A percentile compares a stretch with the other conserved stretches of the same genome.
phyloP scores from a whole-genome alignment of 2,797 vertebrate genomes.

The Oophaga sylvatica region DNA sequence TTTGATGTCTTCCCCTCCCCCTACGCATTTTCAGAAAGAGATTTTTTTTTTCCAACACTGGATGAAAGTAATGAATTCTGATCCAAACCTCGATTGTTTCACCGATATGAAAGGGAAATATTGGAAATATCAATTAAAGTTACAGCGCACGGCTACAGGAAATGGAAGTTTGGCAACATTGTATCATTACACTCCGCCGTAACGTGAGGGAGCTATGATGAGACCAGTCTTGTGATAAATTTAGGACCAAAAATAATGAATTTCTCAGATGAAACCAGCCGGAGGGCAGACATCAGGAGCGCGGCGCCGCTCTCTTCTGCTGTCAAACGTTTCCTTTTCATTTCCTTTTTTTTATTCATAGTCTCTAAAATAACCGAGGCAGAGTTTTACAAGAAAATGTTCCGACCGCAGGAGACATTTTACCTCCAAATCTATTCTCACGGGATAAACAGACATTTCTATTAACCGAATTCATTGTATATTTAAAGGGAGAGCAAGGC shows the following conservation, averaged over 20 bases:
- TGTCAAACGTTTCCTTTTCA: constrained; percentile 32
- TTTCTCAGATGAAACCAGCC: constrained; percentile 36
- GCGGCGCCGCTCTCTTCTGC: neutral
- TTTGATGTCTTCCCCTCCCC: neutral
- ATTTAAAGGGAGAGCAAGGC: neutral
- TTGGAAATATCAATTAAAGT: neutral
- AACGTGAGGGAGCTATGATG: neutral
- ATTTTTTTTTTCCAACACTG: neutral
- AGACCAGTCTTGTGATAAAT: constrained; percentile 5
- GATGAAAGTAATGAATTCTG: neutral
- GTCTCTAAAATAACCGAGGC: constrained; percentile 12
- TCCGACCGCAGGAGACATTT: neutral
- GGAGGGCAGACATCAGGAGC: constrained; percentile 19
- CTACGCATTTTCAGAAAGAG: neutral
- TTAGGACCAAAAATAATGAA: constrained; percentile 35
- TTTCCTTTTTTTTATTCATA: constrained; percentile 28
- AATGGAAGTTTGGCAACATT: neutral
- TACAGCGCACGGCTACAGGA: too few species aligned
- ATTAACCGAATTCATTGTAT: neutral
- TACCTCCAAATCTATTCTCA: neutral
- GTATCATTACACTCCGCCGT: neutral
- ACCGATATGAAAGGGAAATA: neutral
- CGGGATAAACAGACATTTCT: neutral
- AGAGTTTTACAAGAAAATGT: constrained; percentile 10
- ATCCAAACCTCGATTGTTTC: neutral